phyloP scores from a whole-genome alignment of 2,888 invertebrate genomes.

The Pharmacophagus antenor region DNA sequence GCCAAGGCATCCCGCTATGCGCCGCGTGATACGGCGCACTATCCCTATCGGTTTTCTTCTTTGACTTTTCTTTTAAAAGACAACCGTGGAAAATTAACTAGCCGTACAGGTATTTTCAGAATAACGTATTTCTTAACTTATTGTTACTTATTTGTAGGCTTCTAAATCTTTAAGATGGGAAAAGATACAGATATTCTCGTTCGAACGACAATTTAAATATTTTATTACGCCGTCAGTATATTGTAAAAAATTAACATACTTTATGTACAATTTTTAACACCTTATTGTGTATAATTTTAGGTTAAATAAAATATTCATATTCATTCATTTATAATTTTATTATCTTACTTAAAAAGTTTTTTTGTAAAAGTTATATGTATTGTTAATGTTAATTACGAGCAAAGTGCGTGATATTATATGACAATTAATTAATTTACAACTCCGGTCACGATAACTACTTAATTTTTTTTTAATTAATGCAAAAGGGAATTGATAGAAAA shows the following conservation, averaged over 20 bases:
- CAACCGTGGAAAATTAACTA: conserved; percentile 36
- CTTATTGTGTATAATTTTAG: background rate
- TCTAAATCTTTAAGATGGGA: background rate
- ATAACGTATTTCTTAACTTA: background rate
- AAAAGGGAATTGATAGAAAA: conserved; percentile 14
- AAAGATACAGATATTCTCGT: too few species aligned
- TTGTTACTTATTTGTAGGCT: background rate
- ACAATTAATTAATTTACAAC: background rate
- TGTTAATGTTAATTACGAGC: background rate
- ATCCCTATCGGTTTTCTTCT: conserved; percentile 43
- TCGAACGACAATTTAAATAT: too few species aligned
- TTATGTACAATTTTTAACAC: too few species aligned
- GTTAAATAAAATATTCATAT: background rate
- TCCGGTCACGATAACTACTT: conserved; percentile 7
- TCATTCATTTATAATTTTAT: background rate
- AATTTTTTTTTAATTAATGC: too few species aligned
- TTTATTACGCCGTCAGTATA: too few species aligned
- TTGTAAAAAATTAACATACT: too few species aligned
- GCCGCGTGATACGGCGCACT: conserved; percentile 56
- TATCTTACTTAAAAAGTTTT: background rate
- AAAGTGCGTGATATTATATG: background rate
- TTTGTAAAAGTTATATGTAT: background rate
- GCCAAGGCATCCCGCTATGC: conserved; percentile 59
- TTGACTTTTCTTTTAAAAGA: conserved; percentile 43
- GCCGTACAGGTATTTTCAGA: conserved; percentile 14